A percentile compares a stretch with the other conserved stretches of the same genome.
Conservation (phyloP, 2,797 vertebrate genomes). For the Scolopax bukidnonensis region DNA sequence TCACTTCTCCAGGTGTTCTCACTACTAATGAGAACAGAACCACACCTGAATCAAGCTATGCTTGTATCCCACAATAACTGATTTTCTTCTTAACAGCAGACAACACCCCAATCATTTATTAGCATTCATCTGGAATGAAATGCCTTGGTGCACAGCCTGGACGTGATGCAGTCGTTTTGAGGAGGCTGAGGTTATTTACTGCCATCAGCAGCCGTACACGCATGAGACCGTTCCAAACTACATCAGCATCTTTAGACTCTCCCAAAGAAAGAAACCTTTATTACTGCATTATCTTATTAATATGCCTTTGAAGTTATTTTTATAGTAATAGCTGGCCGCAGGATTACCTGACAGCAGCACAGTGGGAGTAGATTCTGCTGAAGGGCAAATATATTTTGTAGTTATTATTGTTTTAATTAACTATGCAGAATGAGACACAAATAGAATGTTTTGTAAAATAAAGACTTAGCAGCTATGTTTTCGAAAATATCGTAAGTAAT, state of each 20-base stretch:
- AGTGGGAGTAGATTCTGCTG: constrained; percentile 10
- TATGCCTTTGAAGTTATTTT: constrained; percentile 34
- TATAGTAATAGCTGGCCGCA: constrained; percentile 1
- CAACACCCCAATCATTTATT: not conserved
- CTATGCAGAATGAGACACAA: constrained; percentile 45
- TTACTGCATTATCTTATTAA: not conserved
- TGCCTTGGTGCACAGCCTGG: not conserved
- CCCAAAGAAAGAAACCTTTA: constrained; percentile 7
- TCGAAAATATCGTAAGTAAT: constrained; percentile 41
- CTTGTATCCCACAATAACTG: not conserved
- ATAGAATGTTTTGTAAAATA: constrained; percentile 49
- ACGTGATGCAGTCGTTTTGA: not conserved
- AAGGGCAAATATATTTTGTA: constrained; percentile 54
- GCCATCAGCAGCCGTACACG: not conserved
- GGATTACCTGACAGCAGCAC: constrained; percentile 35
- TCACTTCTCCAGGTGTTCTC: not conserved
- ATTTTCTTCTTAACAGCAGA: not conserved
- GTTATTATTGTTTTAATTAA: constrained; percentile 64
- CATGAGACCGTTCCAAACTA: not conserved
- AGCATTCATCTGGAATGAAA: not conserved
- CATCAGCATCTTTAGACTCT: constrained; percentile 21
- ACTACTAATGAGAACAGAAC: not conserved
- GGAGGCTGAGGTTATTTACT: not conserved
- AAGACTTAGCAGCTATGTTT: constrained; percentile 45
- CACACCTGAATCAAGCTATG: not conserved